Conservation (phyloP, 2,113 vertebrate genomes). For the Colaptes auratus region DNA sequence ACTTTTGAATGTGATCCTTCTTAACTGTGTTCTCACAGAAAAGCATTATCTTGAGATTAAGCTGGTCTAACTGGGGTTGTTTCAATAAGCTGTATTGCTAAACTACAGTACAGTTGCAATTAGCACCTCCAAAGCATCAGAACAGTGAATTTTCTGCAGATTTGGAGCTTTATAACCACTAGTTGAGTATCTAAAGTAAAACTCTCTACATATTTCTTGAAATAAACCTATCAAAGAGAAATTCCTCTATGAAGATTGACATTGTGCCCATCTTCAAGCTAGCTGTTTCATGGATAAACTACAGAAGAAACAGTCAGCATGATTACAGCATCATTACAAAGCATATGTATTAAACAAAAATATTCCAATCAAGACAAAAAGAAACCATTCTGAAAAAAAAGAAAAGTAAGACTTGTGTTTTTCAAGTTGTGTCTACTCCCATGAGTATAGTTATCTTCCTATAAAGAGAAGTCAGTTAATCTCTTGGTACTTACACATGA, state of each 20-base stretch:
- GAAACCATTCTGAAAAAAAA: background rate
- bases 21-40: conserved; percentile 41
- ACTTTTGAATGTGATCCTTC: conserved; percentile 67
- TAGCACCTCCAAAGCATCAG: background rate
- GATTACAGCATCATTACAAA: background rate
- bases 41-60: background rate
- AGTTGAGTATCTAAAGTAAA: background rate
- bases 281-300: background rate
- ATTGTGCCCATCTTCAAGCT: background rate
- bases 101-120: background rate
- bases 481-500: background rate
- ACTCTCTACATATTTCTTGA: background rate
- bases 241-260: background rate
- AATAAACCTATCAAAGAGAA: background rate
- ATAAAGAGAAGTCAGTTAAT: background rate
- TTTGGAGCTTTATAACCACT: background rate
- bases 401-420: background rate
- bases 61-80: background rate
- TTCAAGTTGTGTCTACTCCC: background rate
- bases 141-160: background rate
- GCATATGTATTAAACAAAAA: background rate
- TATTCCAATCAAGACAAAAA: background rate
- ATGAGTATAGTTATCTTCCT: background rate
- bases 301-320: background rate
- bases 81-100: background rate